Evolutionary conservation across 2,888 invertebrate species (phyloP), one percentile per base, ranked within the genome.

Genomic region (Acholoe squamosa): DNA sequence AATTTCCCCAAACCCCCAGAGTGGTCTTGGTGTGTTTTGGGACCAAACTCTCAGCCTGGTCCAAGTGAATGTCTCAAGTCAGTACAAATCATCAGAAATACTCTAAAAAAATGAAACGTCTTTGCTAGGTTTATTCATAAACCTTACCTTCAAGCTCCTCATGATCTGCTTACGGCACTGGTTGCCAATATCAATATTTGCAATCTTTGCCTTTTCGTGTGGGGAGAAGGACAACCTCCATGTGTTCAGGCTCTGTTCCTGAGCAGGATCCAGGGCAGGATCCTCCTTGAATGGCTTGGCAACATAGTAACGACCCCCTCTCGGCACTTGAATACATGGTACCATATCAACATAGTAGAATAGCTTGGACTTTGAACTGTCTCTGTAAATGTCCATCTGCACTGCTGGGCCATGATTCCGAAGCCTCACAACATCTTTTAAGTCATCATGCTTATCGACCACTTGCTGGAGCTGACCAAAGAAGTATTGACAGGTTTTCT

Each of bases 161-260:
- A 71, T 71, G 71, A 22, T n/a, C 28, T 71, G 71, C 71, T 71
- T 71, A 25, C 28, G 71, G 71, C 71, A 71, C 28, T 71, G 28
- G 71, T 71, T 71, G 7, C 71, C 71, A 1, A 14, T 28, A 16
- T 71, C 71, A 25, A 71, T 71, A 7, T 22, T 71, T 25, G 14
- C n/a, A 28, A 71, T 28, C 14, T 28, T 14, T 25, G 71, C 19
- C 71, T 71, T 71, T 25, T 71, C 71, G 5, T 71, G 19, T 25
- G 25, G 31, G 14, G 71, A 71, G 28, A 28, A 71, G 3, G 71
- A 71, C 3, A n/a, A 5, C 31, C 71, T 71, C 71, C 71, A 71
- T 19, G 61, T n/a, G 31, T 22, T 28, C 14, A 25, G 31, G 16
- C 25, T 14, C 28, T 71, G n/a, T 25, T 28, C 3, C 25, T 28